Percentiles rank a stretch among this genome's conserved stretches.
Evolutionary conservation across 2,888 invertebrate species (phyloP).

Genomic region (Micoletzkya japonica): DNA sequence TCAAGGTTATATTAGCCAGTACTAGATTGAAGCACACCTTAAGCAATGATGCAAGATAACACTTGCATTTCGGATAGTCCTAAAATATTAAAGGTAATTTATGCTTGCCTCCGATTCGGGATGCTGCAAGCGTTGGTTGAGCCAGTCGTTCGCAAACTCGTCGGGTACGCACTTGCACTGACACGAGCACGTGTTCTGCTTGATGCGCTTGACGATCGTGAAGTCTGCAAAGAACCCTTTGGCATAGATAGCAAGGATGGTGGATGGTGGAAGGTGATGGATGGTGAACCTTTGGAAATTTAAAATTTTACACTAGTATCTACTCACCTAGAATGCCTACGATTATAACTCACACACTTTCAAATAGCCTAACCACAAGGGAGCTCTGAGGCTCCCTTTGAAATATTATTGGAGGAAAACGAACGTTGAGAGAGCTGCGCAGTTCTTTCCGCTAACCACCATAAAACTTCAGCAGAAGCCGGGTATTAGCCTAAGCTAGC

Average conservation of each 20-base stretch:
- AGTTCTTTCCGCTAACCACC: no score
- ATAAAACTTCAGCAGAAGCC: no score
- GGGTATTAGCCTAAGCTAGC: no score
- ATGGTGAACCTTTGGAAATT: background rate
- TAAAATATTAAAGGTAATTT: background rate
- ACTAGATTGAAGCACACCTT: background rate
- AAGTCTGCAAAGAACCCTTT: constrained; percentile 10
- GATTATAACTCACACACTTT: background rate
- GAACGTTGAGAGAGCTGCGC: no score
- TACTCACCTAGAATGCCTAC: background rate
- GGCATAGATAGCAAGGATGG: background rate
- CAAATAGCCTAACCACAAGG: no score
- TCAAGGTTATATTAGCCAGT: background rate
- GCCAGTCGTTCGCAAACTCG: constrained; percentile 23
- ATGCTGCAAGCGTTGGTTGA: constrained; percentile 16
- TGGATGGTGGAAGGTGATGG: background rate
- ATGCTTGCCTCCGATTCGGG: constrained; percentile 9
- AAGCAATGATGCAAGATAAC: no score
- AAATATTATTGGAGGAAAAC: no score
- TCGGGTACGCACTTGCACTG: constrained; percentile 29
- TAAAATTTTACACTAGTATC: background rate
- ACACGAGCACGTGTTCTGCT: constrained; percentile 29
- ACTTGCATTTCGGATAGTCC: background rate
- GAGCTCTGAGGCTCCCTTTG: no score
- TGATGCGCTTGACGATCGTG: constrained; percentile 27